Evolutionary conservation across 2,888 invertebrate genomes (phyloP).

Genomic region (Brachypterus glaber): DNA sequence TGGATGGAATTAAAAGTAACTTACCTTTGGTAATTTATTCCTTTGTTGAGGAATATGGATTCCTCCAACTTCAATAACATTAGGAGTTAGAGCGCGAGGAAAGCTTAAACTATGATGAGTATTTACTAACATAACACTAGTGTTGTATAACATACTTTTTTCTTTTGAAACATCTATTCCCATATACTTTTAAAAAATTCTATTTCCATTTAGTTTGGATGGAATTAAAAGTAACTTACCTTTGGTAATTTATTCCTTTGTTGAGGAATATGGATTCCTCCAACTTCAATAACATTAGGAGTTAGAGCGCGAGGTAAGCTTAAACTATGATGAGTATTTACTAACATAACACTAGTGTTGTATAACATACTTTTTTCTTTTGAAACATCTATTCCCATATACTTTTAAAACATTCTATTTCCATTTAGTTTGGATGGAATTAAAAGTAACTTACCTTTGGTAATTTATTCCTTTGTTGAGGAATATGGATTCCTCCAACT

Average conservation of each 20-base stretch:
- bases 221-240: too few relatives aligned
- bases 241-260: constrained; percentile 21
- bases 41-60: constrained; percentile 29
- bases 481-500: constrained; percentile 32
- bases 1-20: too few relatives aligned
- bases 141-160: constrained; percentile 36
- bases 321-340: constrained; percentile 42
- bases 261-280: constrained; percentile 43
- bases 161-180: too few relatives aligned
- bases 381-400: too few relatives aligned
- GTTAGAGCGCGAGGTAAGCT: constrained; percentile 40
- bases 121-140: constrained; percentile 41
- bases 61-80: constrained; percentile 42
- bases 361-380: too few relatives aligned
- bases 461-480: constrained; percentile 26
- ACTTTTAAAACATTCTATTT: too few relatives aligned
- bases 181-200: too few relatives aligned
- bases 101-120: constrained; percentile 40
- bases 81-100: constrained; percentile 40
- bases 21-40: constrained; percentile 14
- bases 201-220: too few relatives aligned
- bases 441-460: constrained; percentile 30
- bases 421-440: too few relatives aligned
- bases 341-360: constrained; percentile 40
- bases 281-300: constrained; percentile 44